These are phyloP conservation scores for Xiphophorus birchmanni DNA, from an alignment of 2,797 vertebrate species.

Conservation along the genomic window DNA sequence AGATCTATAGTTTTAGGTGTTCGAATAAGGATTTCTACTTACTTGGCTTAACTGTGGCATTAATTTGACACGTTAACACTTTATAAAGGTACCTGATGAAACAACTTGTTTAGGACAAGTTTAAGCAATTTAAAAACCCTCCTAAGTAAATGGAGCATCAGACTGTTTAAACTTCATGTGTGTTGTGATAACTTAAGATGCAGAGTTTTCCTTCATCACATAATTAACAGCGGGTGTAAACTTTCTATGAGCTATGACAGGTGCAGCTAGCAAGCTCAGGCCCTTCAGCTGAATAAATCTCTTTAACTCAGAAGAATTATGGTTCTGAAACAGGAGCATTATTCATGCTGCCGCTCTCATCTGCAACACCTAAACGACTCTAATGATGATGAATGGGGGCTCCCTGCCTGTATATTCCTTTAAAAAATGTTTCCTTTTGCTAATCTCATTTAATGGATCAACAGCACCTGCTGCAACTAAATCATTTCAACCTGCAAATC, in stretches of 20 bases:
- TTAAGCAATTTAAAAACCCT: not conserved
- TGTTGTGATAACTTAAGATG: conserved; percentile 1
- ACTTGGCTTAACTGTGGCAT: not conserved
- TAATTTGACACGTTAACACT: not conserved
- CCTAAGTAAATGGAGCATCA: not conserved
- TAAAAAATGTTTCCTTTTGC: conserved; percentile 43
- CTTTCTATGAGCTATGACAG: not conserved
- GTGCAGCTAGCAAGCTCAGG: conserved; percentile 3
- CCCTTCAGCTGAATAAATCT: conserved; percentile 24
- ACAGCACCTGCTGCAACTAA: conserved; percentile 58
- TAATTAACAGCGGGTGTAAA: not conserved
- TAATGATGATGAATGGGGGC: conserved; percentile 64
- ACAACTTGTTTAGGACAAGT: not conserved
- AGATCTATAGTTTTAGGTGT: not conserved
- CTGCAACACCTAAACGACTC: conserved; percentile 26
- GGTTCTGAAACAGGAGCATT: conserved; percentile 39
- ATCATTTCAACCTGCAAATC: conserved; percentile 44
- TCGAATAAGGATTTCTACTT: not conserved
- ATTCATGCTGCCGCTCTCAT: conserved; percentile 33
- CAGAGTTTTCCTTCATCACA: conserved; percentile 1
- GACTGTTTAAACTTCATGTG: not conserved
- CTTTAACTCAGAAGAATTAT: conserved; percentile 5
- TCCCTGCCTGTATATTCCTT: conserved; percentile 22
- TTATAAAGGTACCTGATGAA: not conserved
- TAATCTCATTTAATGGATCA: conserved; percentile 53